Conservation (phyloP, 1,140 invertebrate genomes). For the Patella vulgata region DNA sequence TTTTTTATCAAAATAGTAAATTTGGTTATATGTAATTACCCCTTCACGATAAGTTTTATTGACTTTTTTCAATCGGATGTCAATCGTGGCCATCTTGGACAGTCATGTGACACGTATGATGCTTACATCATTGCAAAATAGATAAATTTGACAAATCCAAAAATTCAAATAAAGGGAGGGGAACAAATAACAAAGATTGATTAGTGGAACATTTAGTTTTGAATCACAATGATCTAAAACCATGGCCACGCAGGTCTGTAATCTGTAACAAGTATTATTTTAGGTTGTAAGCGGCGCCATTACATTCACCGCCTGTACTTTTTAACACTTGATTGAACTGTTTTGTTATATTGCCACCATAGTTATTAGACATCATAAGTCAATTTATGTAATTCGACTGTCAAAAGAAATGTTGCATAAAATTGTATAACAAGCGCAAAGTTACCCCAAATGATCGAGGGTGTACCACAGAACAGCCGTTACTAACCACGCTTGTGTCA, state of each 20-base stretch:
- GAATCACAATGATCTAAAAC: no score
- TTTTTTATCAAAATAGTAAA: no score
- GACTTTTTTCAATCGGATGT: constrained; percentile 80
- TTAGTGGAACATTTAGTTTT: no score
- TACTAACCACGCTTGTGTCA: constrained; percentile 25
- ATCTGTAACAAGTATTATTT: not conserved
- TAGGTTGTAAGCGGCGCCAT: not conserved
- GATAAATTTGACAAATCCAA: not conserved
- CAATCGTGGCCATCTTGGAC: constrained; percentile 63
- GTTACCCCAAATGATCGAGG: not conserved
- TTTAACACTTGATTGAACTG: no score
- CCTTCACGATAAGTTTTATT: constrained; percentile 87
- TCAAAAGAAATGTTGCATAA: no score
- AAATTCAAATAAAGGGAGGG: not conserved
- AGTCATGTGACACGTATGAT: constrained; percentile 40
- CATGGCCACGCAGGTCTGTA: not conserved
- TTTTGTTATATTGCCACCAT: no score
- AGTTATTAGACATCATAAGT: no score
- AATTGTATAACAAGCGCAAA: no score
- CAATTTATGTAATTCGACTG: no score
- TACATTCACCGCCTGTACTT: not conserved
- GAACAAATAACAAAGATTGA: not conserved
- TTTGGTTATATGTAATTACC: no score
- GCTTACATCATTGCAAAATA: constrained; percentile 9
- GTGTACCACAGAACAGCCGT: constrained; percentile 42